A percentile compares a stretch with the other conserved stretches of the same genome.
These are phyloP conservation scores for Cygnus olor DNA, from an alignment of 2,797 vertebrate genomes.

Conservation along the genomic window DNA sequence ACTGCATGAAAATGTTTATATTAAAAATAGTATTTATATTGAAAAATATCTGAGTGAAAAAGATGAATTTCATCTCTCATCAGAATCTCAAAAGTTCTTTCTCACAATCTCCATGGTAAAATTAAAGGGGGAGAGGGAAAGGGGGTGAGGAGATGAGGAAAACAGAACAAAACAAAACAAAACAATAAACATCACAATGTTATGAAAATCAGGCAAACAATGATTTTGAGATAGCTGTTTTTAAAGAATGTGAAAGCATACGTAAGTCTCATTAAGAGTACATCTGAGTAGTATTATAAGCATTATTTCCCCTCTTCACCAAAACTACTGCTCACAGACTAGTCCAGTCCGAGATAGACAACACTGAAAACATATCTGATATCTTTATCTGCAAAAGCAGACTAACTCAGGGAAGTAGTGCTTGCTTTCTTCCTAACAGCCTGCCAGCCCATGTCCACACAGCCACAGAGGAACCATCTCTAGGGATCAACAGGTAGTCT, in stretches of 20 bases:
- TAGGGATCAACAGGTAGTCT: conserved; percentile 5
- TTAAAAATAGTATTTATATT: neutral
- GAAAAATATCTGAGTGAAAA: neutral
- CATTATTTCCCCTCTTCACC: neutral
- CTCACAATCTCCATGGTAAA: neutral
- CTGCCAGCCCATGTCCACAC: neutral
- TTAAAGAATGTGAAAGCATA: neutral
- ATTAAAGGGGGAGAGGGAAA: neutral
- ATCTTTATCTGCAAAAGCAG: neutral
- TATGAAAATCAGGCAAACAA: neutral
- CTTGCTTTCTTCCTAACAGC: neutral
- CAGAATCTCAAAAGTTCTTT: neutral
- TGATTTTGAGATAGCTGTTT: fast-evolving
- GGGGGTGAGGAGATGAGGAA: neutral
- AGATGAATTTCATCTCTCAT: neutral
- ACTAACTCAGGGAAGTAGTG: neutral
- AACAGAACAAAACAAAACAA: neutral
- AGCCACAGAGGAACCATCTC: neutral
- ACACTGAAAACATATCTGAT: neutral
- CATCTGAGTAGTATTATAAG: neutral
- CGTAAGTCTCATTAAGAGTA: neutral
- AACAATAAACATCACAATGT: neutral
- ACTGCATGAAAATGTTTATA: neutral
- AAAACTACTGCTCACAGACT: neutral
- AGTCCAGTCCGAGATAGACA: neutral